Percentiles rank a stretch among this genome's conserved stretches.
Conservation (phyloP, 2,888 invertebrate genomes). For the Itoplectis maculator region DNA sequence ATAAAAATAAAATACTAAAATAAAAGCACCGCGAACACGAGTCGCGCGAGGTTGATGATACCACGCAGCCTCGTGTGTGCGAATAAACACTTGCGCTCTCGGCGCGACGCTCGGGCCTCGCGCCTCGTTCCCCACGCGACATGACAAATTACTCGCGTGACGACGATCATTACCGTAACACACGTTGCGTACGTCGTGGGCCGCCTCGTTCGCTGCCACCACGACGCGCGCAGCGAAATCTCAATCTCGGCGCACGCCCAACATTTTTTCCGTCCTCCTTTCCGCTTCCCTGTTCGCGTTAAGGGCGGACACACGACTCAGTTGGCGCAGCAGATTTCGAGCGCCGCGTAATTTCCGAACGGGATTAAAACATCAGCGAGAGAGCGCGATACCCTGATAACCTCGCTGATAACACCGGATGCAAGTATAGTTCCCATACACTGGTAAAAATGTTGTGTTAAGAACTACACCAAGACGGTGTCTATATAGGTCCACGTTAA, state of each 20-base stretch:
- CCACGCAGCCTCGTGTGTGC: constrained; percentile 47
- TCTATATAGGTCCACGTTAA: too few relatives aligned
- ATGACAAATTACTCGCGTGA: constrained; percentile 74
- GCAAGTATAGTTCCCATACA: too few relatives aligned
- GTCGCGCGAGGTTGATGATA: constrained; percentile 52
- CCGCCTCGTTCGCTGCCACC: constrained; percentile 23
- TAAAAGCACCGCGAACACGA: constrained; percentile 52
- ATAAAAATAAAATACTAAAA: constrained; percentile 43
- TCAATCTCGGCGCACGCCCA: constrained; percentile 64
- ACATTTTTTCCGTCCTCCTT: constrained; percentile 47
- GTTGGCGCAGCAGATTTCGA: too few relatives aligned
- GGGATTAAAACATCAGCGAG: too few relatives aligned
- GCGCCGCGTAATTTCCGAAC: too few relatives aligned
- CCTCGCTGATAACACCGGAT: too few relatives aligned
- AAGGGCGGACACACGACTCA: too few relatives aligned
- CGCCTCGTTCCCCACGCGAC: constrained; percentile 55
- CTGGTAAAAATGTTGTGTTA: too few relatives aligned
- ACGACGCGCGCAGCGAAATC: constrained; percentile 45
- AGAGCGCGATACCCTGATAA: too few relatives aligned
- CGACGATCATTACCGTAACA: constrained; percentile 70
- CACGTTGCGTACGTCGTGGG: constrained; percentile 38
- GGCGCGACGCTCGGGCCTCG: constrained; percentile 29
- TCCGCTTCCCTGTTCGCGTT: constrained; percentile 45
- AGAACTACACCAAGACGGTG: too few relatives aligned
- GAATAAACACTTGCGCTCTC: constrained; percentile 67